Evolutionary conservation across 1,140 invertebrate genomes (phyloP).

Genomic region (Protaetia brevitarsis): DNA sequence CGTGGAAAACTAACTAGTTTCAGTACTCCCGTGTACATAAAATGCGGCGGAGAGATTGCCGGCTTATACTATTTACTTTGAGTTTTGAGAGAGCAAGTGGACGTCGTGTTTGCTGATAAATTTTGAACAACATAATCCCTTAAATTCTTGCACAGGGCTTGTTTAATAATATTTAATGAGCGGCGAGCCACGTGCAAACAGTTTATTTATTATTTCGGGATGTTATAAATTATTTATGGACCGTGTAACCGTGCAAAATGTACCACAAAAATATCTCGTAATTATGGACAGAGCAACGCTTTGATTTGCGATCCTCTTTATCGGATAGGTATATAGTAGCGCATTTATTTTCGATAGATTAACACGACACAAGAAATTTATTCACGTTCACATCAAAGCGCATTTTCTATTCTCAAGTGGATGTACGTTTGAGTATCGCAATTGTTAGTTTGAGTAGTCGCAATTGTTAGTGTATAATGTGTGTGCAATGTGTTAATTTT

Average conservation of each 20-base stretch:
- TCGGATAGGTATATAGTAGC: no score
- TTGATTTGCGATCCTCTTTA: no score
- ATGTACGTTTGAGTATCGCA: no score
- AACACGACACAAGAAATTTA: no score
- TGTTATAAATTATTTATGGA: no score
- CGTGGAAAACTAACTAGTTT: not conserved
- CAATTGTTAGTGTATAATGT: not conserved
- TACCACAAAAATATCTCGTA: no score
- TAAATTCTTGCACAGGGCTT: not conserved
- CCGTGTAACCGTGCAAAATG: no score
- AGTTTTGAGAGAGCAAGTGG: not conserved
- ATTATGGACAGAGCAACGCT: no score
- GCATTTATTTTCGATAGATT: no score
- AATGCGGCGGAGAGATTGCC: not conserved
- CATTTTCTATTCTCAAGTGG: no score
- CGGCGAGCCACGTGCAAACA: not conserved
- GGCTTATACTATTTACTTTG: not conserved
- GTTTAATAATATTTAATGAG: not conserved
- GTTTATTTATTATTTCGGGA: not conserved
- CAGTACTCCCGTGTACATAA: not conserved
- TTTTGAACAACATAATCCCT: constrained; percentile 1
- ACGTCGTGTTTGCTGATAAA: not conserved
- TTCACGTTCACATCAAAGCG: no score
- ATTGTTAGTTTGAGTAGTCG: no score
- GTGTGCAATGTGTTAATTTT: not conserved